Evolutionary conservation across 2,888 invertebrate species (phyloP).

Genomic region (Perithous albicinctus): DNA sequence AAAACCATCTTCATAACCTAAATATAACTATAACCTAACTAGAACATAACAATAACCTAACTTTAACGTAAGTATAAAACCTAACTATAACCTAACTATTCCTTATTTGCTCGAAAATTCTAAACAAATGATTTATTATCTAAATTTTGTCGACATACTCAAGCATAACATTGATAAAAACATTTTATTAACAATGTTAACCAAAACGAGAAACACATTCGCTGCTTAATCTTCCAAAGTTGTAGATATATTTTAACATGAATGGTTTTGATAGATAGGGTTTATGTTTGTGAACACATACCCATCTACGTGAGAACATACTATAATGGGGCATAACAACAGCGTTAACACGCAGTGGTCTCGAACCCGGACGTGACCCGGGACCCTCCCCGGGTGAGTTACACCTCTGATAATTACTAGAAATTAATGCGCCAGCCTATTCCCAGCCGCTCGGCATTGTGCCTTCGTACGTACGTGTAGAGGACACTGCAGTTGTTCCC

Average conservation of each 20-base stretch:
- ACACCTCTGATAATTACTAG: slow-evolving; percentile 84
- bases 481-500: slow-evolving; percentile 32
- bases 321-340: slow-evolving; percentile 84
- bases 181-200: background rate
- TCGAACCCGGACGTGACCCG: slow-evolving; percentile 81
- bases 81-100: too few species aligned
- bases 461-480: slow-evolving; percentile 45
- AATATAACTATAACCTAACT: too few species aligned
- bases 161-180: background rate
- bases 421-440: slow-evolving; percentile 69
- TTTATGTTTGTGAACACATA: slow-evolving; percentile 32
- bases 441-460: slow-evolving; percentile 66
- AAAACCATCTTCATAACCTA: too few species aligned
- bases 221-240: background rate
- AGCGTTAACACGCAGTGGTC: slow-evolving; percentile 83
- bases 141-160: too few species aligned
- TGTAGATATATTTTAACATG: slow-evolving; percentile 23
- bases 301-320: slow-evolving; percentile 75
- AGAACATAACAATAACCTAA: too few species aligned
- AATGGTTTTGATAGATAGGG: slow-evolving; percentile 27
- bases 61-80: too few species aligned
- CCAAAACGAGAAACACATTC: background rate
- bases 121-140: too few species aligned
- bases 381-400: slow-evolving; percentile 81
- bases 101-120: too few species aligned